Percentiles rank a stretch among this genome's conserved stretches.
These are phyloP conservation scores for Remorina albescens DNA, from an alignment of 2,797 vertebrate genomes.

Conservation along the genomic window DNA sequence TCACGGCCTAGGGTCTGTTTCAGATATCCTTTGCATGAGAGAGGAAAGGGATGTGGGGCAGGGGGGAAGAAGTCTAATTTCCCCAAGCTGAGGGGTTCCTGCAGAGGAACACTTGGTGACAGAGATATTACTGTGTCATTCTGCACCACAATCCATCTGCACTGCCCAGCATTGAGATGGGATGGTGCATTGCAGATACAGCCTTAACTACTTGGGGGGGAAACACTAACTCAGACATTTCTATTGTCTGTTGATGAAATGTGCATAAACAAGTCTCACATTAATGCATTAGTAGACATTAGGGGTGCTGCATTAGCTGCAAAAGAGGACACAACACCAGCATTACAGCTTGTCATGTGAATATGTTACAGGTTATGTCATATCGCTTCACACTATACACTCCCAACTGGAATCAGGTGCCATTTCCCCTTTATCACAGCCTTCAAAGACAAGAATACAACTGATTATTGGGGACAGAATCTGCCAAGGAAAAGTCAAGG, in stretches of 20 bases:
- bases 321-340: slow-evolving; percentile 14
- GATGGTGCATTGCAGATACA: slow-evolving; percentile 83
- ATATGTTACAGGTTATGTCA: slow-evolving; percentile 16
- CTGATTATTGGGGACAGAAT: slow-evolving; percentile 38
- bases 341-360: slow-evolving; percentile 13
- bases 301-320: not conserved
- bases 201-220: slow-evolving; percentile 59
- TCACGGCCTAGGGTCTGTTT: slow-evolving; percentile 46
- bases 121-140: slow-evolving; percentile 80
- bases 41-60: slow-evolving; percentile 22
- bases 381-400: slow-evolving; percentile 36
- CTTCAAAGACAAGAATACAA: slow-evolving; percentile 38
- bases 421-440: slow-evolving; percentile 28
- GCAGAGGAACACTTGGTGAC: slow-evolving; percentile 70
- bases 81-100: slow-evolving; percentile 63
- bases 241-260: slow-evolving; percentile 28
- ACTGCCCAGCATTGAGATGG: slow-evolving; percentile 69
- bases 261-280: slow-evolving; percentile 70
- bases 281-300: not conserved
- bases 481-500: slow-evolving; percentile 37
- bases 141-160: slow-evolving; percentile 80
- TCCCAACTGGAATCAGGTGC: slow-evolving; percentile 9
- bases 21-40: slow-evolving; percentile 9
- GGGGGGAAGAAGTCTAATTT: slow-evolving; percentile 55
- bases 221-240: slow-evolving; percentile 59